Base-by-base conservation (phyloP, 2,797 vertebrate genomes). In the Oreortyx pictus region DNA sequence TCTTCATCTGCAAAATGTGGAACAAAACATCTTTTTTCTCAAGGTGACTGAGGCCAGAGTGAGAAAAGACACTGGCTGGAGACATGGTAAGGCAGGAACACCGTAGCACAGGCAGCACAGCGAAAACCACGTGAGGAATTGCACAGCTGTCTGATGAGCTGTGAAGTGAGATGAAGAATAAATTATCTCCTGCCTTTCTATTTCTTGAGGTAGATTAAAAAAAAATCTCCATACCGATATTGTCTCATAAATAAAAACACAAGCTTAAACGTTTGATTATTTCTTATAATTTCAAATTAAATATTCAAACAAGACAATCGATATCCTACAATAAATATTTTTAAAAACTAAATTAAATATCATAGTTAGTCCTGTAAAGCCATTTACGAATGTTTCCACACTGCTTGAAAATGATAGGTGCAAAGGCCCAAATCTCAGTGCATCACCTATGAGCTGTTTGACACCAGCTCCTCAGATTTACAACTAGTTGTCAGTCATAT, bases 261-360 rank as follows among this genome's bases (percentile, higher is more conserved):
- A 89, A 89, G 61, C 78, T 94, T 93, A 93, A 93, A 94, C 93
- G 85, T 95, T 94, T 92, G 90, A 95, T 96, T 94, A 78, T 94
- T 95, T 88, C 80, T 91, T 88, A 54, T 76, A 90, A 94, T 92
- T 92, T 80, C 85, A 77, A 95, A 91, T 95, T 80, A 91, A 96
- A 89, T 96, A 93, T 84, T 94, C 88, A 96, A 85, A 92, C 54
- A 75, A 93, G 64, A 93, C 93, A 88, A 88, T 85, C 61, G 68
- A 82, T 86, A 80, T 86, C 62, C 62, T 84, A 47, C 52, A 56
- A 39, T 74, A 73, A 79, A 71, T 92, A 66, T 84, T 95, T 90
- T 88, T 59, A 85, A 91, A 95, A 91, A 65, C 73, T 7, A 86
- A 93, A 84, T 84, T 62, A 89, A 93, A 95, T 61, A 56, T 88